These are phyloP conservation scores for Gymnogyps californianus DNA, from an alignment of 2,113 vertebrate species.

Conservation along the genomic window DNA sequence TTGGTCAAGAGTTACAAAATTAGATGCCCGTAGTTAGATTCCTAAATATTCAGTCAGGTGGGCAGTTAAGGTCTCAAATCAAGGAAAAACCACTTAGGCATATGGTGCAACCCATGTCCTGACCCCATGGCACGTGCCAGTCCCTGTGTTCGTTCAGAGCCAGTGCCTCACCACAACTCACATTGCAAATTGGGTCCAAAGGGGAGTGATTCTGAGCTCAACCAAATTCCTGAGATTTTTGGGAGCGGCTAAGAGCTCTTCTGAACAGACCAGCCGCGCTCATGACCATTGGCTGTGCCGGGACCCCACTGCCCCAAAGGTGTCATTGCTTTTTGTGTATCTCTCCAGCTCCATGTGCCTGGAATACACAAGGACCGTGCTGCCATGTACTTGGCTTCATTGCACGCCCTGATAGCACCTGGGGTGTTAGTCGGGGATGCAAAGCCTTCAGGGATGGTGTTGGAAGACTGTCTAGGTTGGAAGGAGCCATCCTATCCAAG, in stretches of 20 bases:
- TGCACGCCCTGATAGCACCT: fast-evolving
- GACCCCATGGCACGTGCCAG: fast-evolving
- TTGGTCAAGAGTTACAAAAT: not conserved
- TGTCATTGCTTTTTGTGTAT: not conserved
- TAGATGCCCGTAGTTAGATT: too few relatives aligned
- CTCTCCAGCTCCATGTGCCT: not conserved
- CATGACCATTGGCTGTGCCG: not conserved
- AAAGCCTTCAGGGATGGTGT: not conserved
- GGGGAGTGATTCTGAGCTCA: not conserved
- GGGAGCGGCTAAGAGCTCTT: not conserved
- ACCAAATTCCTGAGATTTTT: not conserved
- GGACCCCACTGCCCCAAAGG: too few relatives aligned
- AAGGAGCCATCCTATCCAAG: fast-evolving
- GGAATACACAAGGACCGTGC: not conserved
- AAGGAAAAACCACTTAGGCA: not conserved
- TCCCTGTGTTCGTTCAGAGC: not conserved
- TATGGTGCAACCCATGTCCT: not conserved
- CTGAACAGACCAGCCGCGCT: not conserved
- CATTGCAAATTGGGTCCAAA: not conserved
- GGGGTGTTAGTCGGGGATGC: fast-evolving
- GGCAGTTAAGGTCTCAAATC: not conserved
- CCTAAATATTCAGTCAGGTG: not conserved
- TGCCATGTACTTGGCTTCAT: not conserved
- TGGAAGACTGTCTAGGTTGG: not conserved
- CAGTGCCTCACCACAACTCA: too few relatives aligned